These are phyloP conservation scores for Spodoptera frugiperda DNA, from an alignment of 1,140 invertebrate genomes.

Conservation along the genomic window DNA sequence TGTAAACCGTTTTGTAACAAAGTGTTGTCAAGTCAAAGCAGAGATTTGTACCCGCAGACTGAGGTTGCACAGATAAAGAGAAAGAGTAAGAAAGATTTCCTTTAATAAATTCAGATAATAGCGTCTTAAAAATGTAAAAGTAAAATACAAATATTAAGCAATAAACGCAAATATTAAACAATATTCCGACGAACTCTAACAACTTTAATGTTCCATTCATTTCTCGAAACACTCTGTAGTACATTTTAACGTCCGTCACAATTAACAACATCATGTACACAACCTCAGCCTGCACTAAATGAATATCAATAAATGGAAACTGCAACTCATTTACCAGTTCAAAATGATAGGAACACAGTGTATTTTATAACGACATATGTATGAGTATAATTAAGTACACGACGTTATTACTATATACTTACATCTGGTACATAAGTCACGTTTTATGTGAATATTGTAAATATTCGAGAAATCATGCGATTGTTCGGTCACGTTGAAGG, in stretches of 20 bases:
- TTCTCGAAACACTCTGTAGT: background rate
- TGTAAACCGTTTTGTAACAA: background rate
- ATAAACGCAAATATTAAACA: too few relatives aligned
- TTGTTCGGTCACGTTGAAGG: constrained; percentile 52
- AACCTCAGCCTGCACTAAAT: constrained; percentile 13
- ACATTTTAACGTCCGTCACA: background rate
- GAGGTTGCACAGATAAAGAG: background rate
- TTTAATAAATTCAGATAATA: too few relatives aligned
- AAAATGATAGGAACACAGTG: constrained; percentile 39
- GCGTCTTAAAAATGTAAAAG: too few relatives aligned
- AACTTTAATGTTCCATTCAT: background rate
- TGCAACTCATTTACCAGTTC: constrained; percentile 17
- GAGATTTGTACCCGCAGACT: constrained; percentile 18
- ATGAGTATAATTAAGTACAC: constrained; percentile 24
- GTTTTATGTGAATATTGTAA: constrained; percentile 67
- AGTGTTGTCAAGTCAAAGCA: too few relatives aligned
- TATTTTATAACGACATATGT: constrained; percentile 37
- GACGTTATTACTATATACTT: constrained; percentile 39
- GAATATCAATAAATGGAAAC: constrained; percentile 8
- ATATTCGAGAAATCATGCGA: constrained; percentile 63
- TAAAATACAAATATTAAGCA: too few relatives aligned
- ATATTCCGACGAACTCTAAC: too few relatives aligned
- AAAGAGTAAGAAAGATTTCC: too few relatives aligned
- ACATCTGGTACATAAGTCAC: constrained; percentile 36
- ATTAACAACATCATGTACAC: background rate